Percentiles rank a stretch among this genome's conserved stretches.
phyloP scores from a whole-genome alignment of 1,140 invertebrate genomes.

The Orchestia grillus region DNA sequence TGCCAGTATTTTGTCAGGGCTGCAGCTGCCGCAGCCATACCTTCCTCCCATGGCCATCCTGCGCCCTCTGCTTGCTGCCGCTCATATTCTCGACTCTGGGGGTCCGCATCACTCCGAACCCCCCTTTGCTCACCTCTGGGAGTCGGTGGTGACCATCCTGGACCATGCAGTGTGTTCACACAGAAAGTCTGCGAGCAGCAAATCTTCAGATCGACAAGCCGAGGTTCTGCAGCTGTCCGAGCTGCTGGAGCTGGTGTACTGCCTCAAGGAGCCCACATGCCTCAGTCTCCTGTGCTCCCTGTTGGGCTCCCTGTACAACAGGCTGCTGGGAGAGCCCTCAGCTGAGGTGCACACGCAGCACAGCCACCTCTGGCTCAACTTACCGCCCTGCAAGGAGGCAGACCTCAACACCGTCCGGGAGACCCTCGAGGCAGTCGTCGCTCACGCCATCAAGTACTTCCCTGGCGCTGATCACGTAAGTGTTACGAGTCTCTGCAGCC shows the following conservation, averaged over 20 bases:
- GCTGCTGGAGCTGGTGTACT: conserved; percentile 63
- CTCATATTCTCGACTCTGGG: conserved; percentile 43
- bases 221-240: conserved; percentile 62
- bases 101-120: conserved; percentile 49
- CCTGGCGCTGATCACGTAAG: conserved; percentile 38
- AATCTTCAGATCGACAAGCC: conserved; percentile 32
- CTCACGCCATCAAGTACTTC: conserved; percentile 28
- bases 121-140: conserved; percentile 61
- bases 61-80: conserved; percentile 34
- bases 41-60: conserved; percentile 5
- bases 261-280: conserved; percentile 64
- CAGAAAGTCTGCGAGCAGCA: conserved; percentile 25
- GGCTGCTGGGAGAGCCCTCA: conserved; percentile 61
- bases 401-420: neutral
- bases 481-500: too few relatives aligned
- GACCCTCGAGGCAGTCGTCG: conserved; percentile 25
- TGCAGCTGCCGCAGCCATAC: conserved; percentile 21
- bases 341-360: conserved; percentile 63
- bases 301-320: conserved; percentile 64
- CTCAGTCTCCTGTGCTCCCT: conserved; percentile 66
- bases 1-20: neutral
- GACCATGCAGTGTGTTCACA: conserved; percentile 51
- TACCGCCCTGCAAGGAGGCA: neutral
- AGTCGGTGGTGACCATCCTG: conserved; percentile 62
- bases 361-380: conserved; percentile 62